A percentile compares a stretch with the other conserved stretches of the same genome.
Conservation (phyloP, 2,888 invertebrate genomes). For the Syrista parreyssii region DNA sequence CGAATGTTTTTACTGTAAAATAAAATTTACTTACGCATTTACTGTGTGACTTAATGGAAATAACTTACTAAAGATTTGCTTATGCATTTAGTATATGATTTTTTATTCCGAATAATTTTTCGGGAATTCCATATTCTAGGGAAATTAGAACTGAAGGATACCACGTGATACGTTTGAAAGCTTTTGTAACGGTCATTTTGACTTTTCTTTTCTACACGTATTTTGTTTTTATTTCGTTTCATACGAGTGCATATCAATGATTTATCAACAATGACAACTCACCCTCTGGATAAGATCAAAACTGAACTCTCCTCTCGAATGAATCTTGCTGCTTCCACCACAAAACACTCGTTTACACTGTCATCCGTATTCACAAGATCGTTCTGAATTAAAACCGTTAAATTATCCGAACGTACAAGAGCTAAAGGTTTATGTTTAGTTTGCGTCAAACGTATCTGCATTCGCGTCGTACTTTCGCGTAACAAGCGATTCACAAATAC, state of each 20-base stretch:
- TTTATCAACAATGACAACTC: not conserved
- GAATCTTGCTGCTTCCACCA: not conserved
- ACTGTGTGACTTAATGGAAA: not conserved
- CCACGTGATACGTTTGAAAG: not conserved
- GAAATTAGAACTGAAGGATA: not conserved
- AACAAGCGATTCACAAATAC: not conserved
- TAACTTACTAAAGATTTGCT: not conserved
- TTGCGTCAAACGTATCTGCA: slow-evolving; percentile 13
- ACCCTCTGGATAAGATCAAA: not conserved
- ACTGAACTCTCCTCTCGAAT: not conserved
- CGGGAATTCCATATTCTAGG: not conserved
- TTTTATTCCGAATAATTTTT: not conserved
- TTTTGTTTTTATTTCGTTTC: not conserved
- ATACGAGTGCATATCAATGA: not conserved
- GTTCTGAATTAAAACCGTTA: not conserved
- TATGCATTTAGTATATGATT: not conserved
- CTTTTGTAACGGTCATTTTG: not conserved
- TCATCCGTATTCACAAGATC: not conserved
- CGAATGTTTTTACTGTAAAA: no score
- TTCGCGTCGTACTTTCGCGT: slow-evolving; percentile 11
- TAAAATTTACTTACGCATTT: not conserved
- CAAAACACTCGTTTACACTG: not conserved
- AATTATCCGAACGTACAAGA: not conserved
- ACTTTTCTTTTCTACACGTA: not conserved
- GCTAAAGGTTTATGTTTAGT: not conserved